Base-by-base conservation (phyloP, 2,888 invertebrate genomes). In the Gryllus longicercus region DNA sequence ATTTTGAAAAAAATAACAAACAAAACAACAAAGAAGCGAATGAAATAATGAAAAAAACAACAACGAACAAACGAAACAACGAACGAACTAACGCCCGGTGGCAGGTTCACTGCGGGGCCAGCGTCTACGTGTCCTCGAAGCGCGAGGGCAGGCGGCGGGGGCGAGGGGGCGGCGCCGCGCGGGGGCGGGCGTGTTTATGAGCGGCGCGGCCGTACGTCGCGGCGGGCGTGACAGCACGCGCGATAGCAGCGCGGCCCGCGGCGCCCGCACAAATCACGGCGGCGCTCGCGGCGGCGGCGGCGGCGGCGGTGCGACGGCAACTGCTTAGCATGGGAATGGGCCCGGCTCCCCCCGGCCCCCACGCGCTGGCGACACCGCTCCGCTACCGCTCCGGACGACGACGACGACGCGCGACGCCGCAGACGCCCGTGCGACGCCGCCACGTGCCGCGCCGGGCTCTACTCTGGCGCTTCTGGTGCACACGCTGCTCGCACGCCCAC, bases 141-240 rank as follows among this genome's bases (percentile, higher is more conserved):
- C 38, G 8, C 38, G 8, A 8, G 38, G 38, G 38, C 38, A 8
- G 38, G 38, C 38, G 38, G 38, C 38, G 38, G 38, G 38, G 8
- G 38, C 8, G 63, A 4, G 63, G 63, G 16, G n/a, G 63, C 63
- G 63, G 14, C 12, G 63, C 63, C 63, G 63, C 14, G 63, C 63
- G 63, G 63, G n/a, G 63, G 63, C 63, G 63, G 63, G 63, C 63
- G 63, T 63, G 63, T 63, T 63, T 63, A 63, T 63, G 63, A 63
- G 63, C 63, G 63, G 63, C 63, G 63, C 63, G 63, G 63, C 63
- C 63, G 63, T 63, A 63, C 63, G 63, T 63, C 63, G 63, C 63
- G 38, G 16, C 63, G 63, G 16, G 63, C 63, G 63, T 63, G 63
- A 63, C 63, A 63, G 63, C 63, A n/a, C 63, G 63, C n/a, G 63